Evolutionary conservation across 2,113 vertebrate species (phyloP).

Genomic region (Psammodynastes pulverulentus): DNA sequence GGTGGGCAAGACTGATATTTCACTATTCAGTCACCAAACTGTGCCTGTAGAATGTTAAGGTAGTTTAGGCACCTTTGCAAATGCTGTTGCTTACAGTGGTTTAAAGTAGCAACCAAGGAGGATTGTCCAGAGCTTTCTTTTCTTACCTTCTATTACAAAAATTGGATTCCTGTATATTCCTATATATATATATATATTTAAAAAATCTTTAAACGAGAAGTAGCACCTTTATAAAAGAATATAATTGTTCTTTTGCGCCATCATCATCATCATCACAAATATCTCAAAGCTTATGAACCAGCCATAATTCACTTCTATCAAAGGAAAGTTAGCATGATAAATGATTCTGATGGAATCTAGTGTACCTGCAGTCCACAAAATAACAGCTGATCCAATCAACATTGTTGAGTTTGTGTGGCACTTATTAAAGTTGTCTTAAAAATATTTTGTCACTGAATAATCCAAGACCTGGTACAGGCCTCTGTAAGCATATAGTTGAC

Average conservation of each 20-base stretch:
- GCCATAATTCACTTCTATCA: constrained; percentile 32
- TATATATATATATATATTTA: too few relatives aligned
- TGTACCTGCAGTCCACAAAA: constrained; percentile 30
- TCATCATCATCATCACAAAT: constrained; percentile 39
- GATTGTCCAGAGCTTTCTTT: constrained; percentile 32
- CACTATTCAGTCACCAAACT: constrained; percentile 17
- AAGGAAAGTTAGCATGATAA: constrained; percentile 30
- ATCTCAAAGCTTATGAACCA: constrained; percentile 40
- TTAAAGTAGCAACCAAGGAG: constrained; percentile 43
- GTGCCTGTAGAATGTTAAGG: constrained; percentile 8
- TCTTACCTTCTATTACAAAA: constrained; percentile 36
- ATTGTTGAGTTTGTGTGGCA: constrained; percentile 57
- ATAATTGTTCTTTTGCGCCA: constrained; percentile 33
- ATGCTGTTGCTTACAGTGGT: constrained; percentile 31
- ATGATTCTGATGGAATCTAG: constrained; percentile 14
- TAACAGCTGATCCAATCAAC: constrained; percentile 41
- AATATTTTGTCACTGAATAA: constrained; percentile 63
- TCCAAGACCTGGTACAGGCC: constrained; percentile 51
- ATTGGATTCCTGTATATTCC: constrained; percentile 16
- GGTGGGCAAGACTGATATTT: neutral
- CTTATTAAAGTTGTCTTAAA: constrained; percentile 51
- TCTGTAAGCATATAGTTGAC: constrained; percentile 56
- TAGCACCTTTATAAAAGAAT: constrained; percentile 36
- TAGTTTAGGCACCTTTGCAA: constrained; percentile 29
- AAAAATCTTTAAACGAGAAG: constrained; percentile 34